Conservation (phyloP, 2,113 vertebrate genomes). For the Alligator sinensis region DNA sequence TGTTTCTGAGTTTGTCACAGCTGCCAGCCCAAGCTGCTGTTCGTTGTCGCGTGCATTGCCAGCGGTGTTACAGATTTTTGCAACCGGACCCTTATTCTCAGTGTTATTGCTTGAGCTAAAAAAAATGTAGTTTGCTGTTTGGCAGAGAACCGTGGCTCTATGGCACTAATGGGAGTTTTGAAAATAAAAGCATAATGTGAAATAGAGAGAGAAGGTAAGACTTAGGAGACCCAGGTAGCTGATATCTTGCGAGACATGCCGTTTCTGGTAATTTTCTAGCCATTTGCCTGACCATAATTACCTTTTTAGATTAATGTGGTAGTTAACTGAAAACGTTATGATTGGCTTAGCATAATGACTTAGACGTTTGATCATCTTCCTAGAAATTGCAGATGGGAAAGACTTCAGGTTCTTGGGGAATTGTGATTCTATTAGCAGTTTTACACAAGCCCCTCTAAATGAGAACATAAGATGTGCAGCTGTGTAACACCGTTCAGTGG, state of each 20-base stretch:
- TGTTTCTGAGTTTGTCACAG: slow-evolving; percentile 47
- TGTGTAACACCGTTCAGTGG: neutral
- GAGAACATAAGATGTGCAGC: neutral
- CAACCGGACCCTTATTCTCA: slow-evolving; percentile 51
- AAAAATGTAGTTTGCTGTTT: neutral
- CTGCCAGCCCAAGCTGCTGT: neutral
- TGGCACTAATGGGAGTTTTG: slow-evolving; percentile 3
- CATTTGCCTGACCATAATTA: neutral
- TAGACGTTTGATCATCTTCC: neutral
- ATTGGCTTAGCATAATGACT: neutral
- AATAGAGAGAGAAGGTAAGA: neutral
- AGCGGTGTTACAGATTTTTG: slow-evolving; percentile 29
- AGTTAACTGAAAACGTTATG: neutral
- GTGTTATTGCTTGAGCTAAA: slow-evolving; percentile 19
- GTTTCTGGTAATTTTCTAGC: neutral
- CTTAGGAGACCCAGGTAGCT: neutral
- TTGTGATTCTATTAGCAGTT: neutral
- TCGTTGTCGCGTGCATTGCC: neutral
- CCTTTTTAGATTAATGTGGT: rapidly evolving
- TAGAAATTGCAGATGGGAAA: neutral
- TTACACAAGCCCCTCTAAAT: neutral
- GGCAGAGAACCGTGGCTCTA: neutral
- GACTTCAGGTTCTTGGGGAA: neutral
- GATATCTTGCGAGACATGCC: neutral
- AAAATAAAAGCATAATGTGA: neutral